These are phyloP conservation scores for Tenebrio molitor DNA, from an alignment of 1,140 invertebrate genomes.

Conservation along the genomic window DNA sequence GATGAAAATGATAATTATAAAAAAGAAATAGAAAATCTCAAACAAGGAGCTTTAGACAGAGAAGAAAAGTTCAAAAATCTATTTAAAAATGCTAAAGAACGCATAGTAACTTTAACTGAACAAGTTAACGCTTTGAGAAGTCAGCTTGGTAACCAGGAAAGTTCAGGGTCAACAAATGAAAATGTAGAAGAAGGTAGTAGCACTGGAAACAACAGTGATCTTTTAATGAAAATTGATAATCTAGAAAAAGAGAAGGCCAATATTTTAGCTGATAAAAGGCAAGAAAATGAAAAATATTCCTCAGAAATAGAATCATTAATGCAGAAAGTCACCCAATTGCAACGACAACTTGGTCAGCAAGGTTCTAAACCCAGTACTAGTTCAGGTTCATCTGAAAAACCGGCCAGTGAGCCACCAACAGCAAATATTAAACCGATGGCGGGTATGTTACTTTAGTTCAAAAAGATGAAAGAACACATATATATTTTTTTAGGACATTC, in stretches of 20 bases:
- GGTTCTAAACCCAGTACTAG: conserved; percentile 77
- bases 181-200: conserved; percentile 42
- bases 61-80: conserved; percentile 82
- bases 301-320: conserved; percentile 81
- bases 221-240: conserved; percentile 55
- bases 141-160: conserved; percentile 72
- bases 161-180: conserved; percentile 66
- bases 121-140: conserved; percentile 72
- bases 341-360: conserved; percentile 83
- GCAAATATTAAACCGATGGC: conserved; percentile 97
- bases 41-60: conserved; percentile 74
- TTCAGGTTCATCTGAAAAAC: conserved; percentile 76
- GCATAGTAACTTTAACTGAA: conserved; percentile 78
- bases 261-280: conserved; percentile 73
- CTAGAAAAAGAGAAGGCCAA: conserved; percentile 79
- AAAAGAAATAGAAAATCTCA: conserved; percentile 79
- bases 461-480: conserved; percentile 3
- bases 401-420: conserved; percentile 82
- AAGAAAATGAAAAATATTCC: conserved; percentile 73
- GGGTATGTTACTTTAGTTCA: conserved; percentile 66
- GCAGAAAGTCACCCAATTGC: conserved; percentile 81
- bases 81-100: conserved; percentile 79
- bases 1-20: conserved; percentile 77
- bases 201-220: conserved; percentile 48
- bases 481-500: conserved; percentile 58